phyloP scores from a whole-genome alignment of 2,113 vertebrate genomes.

The Cephalopterus ornatus region DNA sequence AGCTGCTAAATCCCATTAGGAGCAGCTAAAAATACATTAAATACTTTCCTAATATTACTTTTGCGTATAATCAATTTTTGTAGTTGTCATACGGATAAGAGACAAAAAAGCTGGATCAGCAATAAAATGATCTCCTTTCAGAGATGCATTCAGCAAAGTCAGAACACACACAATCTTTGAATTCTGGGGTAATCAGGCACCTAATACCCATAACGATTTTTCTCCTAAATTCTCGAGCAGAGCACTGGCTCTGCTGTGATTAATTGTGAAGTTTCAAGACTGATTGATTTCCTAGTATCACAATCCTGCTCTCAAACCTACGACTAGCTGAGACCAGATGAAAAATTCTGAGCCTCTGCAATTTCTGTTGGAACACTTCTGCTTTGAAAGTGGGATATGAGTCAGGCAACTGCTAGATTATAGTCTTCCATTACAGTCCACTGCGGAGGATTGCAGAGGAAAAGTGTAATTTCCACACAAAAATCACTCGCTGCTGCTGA shows the following conservation, averaged over 20 bases:
- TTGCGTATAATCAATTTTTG: background rate
- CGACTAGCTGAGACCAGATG: background rate
- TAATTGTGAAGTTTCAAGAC: conserved; percentile 16
- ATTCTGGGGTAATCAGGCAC: conserved; percentile 8
- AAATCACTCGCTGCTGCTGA: background rate
- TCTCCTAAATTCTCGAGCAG: background rate
- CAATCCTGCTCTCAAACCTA: background rate
- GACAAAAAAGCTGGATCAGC: background rate
- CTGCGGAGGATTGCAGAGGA: background rate
- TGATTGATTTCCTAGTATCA: background rate
- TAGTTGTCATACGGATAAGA: background rate
- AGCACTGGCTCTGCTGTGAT: background rate
- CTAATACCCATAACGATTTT: background rate
- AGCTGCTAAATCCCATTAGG: conserved; percentile 54
- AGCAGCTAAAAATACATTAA: conserved; percentile 45
- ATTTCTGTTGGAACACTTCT: background rate
- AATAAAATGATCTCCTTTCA: background rate
- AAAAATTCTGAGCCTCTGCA: background rate
- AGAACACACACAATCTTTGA: background rate
- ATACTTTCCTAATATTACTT: background rate
- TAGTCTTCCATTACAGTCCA: background rate
- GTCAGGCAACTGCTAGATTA: background rate
- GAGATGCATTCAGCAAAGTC: background rate
- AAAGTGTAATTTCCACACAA: background rate
- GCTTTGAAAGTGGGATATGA: background rate